phyloP scores from a whole-genome alignment of 2,113 vertebrate species.

The Sylvia atricapilla region DNA sequence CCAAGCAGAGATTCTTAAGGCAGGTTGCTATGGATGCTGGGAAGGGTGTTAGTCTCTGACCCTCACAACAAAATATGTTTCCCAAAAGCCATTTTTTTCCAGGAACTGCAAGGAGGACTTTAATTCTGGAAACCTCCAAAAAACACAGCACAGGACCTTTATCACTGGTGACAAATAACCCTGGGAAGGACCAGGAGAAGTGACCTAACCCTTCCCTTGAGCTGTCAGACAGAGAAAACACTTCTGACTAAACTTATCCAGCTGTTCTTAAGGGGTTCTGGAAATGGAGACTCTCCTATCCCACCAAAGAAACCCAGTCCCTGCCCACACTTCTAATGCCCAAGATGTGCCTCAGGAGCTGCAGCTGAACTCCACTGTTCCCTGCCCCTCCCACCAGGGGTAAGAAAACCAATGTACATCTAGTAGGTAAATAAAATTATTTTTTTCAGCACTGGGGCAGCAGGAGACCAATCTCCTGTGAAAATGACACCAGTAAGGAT shows the following conservation, averaged over 20 bases:
- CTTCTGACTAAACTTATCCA: background rate
- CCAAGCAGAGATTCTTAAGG: background rate
- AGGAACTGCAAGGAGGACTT: background rate
- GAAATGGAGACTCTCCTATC: background rate
- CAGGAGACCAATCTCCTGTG: background rate
- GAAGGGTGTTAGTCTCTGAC: background rate
- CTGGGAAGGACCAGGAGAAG: background rate
- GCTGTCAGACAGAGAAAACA: background rate
- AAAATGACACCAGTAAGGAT: background rate
- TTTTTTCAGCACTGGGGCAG: background rate
- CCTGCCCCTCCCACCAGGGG: background rate
- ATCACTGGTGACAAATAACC: background rate
- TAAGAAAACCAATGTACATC: fast-evolving
- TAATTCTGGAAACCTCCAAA: background rate
- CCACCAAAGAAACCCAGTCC: background rate
- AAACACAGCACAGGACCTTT: background rate
- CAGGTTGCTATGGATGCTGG: slow-evolving; percentile 32
- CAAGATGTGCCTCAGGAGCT: fast-evolving
- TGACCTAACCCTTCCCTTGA: background rate
- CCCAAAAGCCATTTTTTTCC: background rate
- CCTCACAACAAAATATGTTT: background rate
- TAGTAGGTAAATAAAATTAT: background rate
- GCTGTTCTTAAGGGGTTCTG: background rate
- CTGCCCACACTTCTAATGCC: background rate
- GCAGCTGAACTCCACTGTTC: background rate